phyloP scores from a whole-genome alignment of 2,888 invertebrate species.

The Sericinus montela region DNA sequence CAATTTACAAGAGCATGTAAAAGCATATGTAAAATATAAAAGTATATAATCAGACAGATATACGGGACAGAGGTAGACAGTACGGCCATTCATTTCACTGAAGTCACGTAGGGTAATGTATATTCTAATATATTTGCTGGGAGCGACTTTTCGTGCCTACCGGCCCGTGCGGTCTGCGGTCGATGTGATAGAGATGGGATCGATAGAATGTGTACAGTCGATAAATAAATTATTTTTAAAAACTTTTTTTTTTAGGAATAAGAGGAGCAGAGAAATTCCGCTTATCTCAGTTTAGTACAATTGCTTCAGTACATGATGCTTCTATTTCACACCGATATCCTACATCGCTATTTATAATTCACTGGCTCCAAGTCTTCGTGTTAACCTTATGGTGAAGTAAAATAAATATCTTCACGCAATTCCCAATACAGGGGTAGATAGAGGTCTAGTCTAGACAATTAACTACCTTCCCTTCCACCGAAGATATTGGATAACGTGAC shows the following conservation, averaged over 20 bases:
- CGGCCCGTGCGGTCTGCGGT: constrained; percentile 75
- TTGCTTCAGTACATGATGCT: too few relatives aligned
- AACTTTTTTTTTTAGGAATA: background rate
- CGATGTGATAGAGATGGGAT: constrained; percentile 38
- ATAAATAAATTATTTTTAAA: too few relatives aligned
- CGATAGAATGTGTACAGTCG: constrained; percentile 19
- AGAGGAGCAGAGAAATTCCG: background rate
- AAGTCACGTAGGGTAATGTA: constrained; percentile 77
- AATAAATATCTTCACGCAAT: too few relatives aligned
- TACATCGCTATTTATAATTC: too few relatives aligned
- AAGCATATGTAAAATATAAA: constrained; percentile 25
- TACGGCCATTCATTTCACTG: constrained; percentile 64
- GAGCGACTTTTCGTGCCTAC: constrained; percentile 76
- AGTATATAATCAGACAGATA: constrained; percentile 30
- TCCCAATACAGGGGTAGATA: too few relatives aligned
- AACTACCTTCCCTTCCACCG: too few relatives aligned
- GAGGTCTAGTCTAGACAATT: too few relatives aligned
- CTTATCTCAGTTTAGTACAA: too few relatives aligned
- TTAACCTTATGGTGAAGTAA: too few relatives aligned
- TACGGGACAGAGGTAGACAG: constrained; percentile 38
- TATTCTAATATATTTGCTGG: constrained; percentile 79
- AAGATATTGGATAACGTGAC: too few relatives aligned
- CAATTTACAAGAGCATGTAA: constrained; percentile 30
- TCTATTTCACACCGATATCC: too few relatives aligned
- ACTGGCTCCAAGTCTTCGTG: too few relatives aligned